phyloP scores from a whole-genome alignment of 2,888 invertebrate genomes.

The Poecilus cupreus region DNA sequence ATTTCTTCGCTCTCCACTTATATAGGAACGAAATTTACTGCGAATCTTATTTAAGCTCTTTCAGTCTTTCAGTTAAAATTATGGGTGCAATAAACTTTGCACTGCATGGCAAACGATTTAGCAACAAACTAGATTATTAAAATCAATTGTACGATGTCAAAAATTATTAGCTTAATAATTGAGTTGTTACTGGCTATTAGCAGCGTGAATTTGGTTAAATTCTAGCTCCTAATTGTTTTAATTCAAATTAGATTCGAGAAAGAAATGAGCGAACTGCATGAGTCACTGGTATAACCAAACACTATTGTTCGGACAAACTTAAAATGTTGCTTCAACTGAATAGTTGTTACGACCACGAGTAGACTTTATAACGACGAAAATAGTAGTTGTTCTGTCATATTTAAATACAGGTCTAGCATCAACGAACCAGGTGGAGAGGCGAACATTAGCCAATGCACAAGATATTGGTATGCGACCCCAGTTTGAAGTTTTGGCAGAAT shows the following conservation, averaged over 20 bases:
- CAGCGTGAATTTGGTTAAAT: constrained; percentile 8
- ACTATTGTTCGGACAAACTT: constrained; percentile 15
- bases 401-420: neutral
- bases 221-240: neutral
- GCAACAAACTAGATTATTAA: constrained; percentile 21
- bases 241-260: constrained; percentile 9
- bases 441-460: neutral
- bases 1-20: too few species aligned
- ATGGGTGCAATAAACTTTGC: too few species aligned
- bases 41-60: too few species aligned
- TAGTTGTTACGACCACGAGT: neutral
- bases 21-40: too few species aligned
- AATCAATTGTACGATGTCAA: constrained; percentile 22
- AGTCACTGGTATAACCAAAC: constrained; percentile 1
- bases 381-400: constrained; percentile 16
- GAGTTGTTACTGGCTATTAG: constrained; percentile 4
- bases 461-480: constrained; percentile 1
- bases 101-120: neutral
- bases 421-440: neutral
- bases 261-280: neutral
- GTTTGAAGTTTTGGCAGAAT: constrained; percentile 9
- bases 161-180: constrained; percentile 26
- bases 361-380: constrained; percentile 12
- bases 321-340: neutral
- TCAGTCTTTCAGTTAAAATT: too few species aligned